A percentile compares a stretch with the other conserved stretches of the same genome.
Conservation (phyloP, 2,797 vertebrate species). For the Sebastolobus altivelis region DNA sequence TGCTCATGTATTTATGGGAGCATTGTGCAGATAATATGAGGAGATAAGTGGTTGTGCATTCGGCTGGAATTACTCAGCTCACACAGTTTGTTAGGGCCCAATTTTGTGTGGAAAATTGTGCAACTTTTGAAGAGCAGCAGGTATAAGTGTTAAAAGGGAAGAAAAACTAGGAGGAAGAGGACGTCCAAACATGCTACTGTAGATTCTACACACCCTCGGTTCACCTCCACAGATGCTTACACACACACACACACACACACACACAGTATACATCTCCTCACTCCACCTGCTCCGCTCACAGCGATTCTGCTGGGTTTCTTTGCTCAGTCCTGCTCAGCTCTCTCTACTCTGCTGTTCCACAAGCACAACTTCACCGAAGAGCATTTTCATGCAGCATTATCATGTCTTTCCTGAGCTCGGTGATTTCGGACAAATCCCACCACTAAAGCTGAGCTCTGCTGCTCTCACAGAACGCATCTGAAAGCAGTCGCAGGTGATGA, state of each 20-base stretch:
- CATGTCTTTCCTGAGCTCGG: neutral
- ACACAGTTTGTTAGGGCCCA: neutral
- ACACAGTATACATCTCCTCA: slow-evolving; percentile 8
- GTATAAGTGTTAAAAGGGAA: too few species aligned
- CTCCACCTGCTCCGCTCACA: neutral
- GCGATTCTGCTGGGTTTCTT: too few species aligned
- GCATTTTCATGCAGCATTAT: slow-evolving; percentile 1
- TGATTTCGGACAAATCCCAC: slow-evolving; percentile 2
- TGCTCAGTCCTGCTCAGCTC: neutral
- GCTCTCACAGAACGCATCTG: neutral
- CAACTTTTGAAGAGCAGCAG: neutral
- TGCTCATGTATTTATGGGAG: slow-evolving; percentile 1
- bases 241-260: too few species aligned
- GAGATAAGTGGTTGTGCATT: neutral
- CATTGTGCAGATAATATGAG: slow-evolving; percentile 10
- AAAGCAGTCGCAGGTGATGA: neutral
- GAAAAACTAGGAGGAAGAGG: neutral
- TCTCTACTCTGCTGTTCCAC: too few species aligned
- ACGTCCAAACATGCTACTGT: neutral
- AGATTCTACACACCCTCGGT: neutral
- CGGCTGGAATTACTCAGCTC: neutral
- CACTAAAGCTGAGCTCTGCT: neutral
- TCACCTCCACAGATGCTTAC: neutral
- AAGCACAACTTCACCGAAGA: neutral
- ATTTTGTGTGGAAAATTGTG: neutral